These are phyloP conservation scores for Palloptera scutellata DNA, from an alignment of 2,888 invertebrate genomes.

Conservation along the genomic window DNA sequence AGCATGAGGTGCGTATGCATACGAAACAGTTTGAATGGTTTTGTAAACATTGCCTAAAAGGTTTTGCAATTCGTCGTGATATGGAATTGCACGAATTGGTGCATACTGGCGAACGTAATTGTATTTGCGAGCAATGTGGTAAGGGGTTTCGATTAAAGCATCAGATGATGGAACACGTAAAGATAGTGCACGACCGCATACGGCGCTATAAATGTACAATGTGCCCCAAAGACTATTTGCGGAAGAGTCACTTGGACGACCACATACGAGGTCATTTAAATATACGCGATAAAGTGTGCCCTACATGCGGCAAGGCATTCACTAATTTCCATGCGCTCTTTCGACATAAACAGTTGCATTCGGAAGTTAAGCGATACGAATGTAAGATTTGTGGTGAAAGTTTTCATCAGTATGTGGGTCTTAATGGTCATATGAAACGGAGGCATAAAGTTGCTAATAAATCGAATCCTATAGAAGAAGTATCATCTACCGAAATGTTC, in stretches of 20 bases:
- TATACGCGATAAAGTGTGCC: conserved; percentile 52
- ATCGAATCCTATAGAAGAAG: too few relatives aligned
- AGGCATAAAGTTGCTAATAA: conserved; percentile 45
- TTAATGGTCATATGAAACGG: conserved; percentile 51
- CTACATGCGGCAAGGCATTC: conserved; percentile 50
- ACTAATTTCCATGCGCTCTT: conserved; percentile 49
- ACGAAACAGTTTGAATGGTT: conserved; percentile 26
- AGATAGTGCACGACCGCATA: conserved; percentile 25
- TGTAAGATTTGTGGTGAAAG: conserved; percentile 48
- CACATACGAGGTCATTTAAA: conserved; percentile 51
- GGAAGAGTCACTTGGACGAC: conserved; percentile 47
- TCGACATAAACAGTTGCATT: conserved; percentile 49
- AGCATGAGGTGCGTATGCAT: conserved; percentile 26
- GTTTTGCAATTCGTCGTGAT: conserved; percentile 26
- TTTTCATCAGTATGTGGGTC: conserved; percentile 51
- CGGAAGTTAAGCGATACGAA: conserved; percentile 49
- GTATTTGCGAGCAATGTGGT: conserved; percentile 23
- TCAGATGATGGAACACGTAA: conserved; percentile 28
- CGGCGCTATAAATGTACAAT: conserved; percentile 25
- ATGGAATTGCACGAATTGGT: conserved; percentile 29
- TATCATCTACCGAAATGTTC: too few relatives aligned
- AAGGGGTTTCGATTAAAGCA: conserved; percentile 25
- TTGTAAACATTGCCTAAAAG: conserved; percentile 20
- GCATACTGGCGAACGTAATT: conserved; percentile 22
- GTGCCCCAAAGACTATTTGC: conserved; percentile 43